Conservation (phyloP, 2,888 invertebrate genomes). For the Diloba caeruleocephala region DNA sequence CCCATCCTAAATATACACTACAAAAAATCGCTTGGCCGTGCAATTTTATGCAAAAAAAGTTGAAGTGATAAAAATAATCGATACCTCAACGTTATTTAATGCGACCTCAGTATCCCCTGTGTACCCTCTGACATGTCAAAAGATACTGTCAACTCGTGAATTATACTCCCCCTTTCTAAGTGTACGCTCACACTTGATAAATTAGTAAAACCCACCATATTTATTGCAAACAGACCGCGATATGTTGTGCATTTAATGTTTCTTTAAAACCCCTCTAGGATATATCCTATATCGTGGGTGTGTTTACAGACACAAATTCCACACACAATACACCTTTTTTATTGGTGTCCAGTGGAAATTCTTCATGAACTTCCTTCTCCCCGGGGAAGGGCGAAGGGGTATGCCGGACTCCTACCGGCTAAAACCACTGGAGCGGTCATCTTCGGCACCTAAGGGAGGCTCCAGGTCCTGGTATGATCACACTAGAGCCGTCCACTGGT, state of each 20-base stretch:
- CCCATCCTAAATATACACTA: background rate
- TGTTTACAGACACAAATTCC: too few species aligned
- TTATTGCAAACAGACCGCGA: background rate
- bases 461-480: too few species aligned
- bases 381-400: too few species aligned
- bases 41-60: slow-evolving; percentile 10
- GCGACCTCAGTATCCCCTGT: slow-evolving; percentile 60
- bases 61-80: slow-evolving; percentile 49
- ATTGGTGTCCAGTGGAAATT: too few species aligned
- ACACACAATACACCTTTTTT: too few species aligned
- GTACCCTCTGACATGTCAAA: slow-evolving; percentile 62
- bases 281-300: too few species aligned
- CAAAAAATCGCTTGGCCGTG: background rate
- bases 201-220: slow-evolving; percentile 8
- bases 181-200: slow-evolving; percentile 48
- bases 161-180: slow-evolving; percentile 52
- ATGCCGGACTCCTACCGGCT: too few species aligned
- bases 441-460: too few species aligned
- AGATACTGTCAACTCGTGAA: slow-evolving; percentile 68
- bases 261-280: too few species aligned
- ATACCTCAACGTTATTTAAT: slow-evolving; percentile 50
- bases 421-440: too few species aligned
- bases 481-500: too few species aligned
- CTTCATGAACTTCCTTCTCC: too few species aligned
- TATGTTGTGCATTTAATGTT: background rate